Conservation (phyloP, 2,113 vertebrate genomes). For the Colius striatus region DNA sequence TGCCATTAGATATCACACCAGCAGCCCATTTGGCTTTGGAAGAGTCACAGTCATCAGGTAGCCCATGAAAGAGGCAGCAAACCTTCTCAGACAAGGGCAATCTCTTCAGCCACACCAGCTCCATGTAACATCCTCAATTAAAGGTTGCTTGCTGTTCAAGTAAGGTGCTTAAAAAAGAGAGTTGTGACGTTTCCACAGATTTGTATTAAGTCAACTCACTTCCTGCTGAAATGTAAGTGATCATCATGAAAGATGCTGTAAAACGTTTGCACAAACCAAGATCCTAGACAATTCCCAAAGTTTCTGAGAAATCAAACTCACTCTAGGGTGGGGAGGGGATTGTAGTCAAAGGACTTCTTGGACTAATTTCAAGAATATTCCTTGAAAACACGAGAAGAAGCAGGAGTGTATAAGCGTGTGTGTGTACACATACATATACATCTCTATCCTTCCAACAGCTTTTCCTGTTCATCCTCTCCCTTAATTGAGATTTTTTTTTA, state of each 20-base stretch:
- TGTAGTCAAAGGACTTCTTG: neutral
- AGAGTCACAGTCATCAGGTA: fast-evolving
- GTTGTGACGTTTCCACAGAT: neutral
- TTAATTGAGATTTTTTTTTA: conserved; percentile 64
- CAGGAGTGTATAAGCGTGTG: neutral
- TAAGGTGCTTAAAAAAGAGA: neutral
- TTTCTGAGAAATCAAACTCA: conserved; percentile 15
- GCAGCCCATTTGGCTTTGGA: neutral
- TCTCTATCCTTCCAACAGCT: conserved; percentile 1
- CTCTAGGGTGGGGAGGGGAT: neutral
- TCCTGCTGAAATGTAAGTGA: neutral
- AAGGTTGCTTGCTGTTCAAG: neutral
- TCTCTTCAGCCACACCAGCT: neutral
- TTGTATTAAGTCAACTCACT: neutral
- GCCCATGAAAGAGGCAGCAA: neutral
- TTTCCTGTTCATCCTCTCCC: conserved; percentile 45
- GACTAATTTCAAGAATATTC: neutral
- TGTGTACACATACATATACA: neutral
- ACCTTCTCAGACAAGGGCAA: neutral
- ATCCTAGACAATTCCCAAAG: neutral
- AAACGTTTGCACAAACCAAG: neutral
- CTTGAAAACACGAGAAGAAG: conserved; percentile 20
- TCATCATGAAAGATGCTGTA: neutral
- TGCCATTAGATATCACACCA: neutral
- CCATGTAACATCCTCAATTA: neutral